Evolutionary conservation across 2,888 invertebrate genomes (phyloP), one percentile per base, ranked within the genome.

Genomic region (Agriopis leucophaearia): DNA sequence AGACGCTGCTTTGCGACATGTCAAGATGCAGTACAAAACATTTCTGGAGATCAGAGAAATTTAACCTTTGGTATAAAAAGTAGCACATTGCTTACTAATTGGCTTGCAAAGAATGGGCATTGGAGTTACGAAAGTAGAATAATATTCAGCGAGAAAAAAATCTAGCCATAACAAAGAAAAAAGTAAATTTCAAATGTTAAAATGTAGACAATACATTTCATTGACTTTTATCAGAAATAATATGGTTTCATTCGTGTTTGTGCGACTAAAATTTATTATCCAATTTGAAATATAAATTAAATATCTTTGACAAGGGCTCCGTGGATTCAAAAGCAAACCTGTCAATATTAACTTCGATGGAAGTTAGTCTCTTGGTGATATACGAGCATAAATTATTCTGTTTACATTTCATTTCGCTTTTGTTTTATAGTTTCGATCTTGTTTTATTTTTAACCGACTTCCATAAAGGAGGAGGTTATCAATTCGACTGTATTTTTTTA

Each of bases 241-340:
- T 44, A 64, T 54, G 57, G 61, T 56, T 68, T 58, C 54, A 55
- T 62, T 66, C 61, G 38, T 50, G 60, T 63, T 63, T 35, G 40
- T 36, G 27, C 27, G 62, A 71, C 63, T 55, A 51, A 47, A 60
- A 74, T 66, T 66, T 71, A 72, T 71, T 67, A 59, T 66, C 54
- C 66, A 56, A 59, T 71, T 70, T 55, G 63, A 42, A 65, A 66
- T 66, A 64, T 70, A 71, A 70, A 67, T 69, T 62, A 64, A 70
- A 71, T 72, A 72, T 69, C 64, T 64, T 60, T 72, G 63, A 66
- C 70, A 69, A 71, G 67, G 62, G 55, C 70, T 72, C 64, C 55
- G 68, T 58, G 66, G 27, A 60, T 68, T 61, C 61, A 51, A 35
- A 59, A 57, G n/a, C 27, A 42, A 27, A 56, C 60, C 64, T 70